Evolutionary conservation across 2,888 invertebrate genomes (phyloP).

Genomic region (Agrotis exclamationis): DNA sequence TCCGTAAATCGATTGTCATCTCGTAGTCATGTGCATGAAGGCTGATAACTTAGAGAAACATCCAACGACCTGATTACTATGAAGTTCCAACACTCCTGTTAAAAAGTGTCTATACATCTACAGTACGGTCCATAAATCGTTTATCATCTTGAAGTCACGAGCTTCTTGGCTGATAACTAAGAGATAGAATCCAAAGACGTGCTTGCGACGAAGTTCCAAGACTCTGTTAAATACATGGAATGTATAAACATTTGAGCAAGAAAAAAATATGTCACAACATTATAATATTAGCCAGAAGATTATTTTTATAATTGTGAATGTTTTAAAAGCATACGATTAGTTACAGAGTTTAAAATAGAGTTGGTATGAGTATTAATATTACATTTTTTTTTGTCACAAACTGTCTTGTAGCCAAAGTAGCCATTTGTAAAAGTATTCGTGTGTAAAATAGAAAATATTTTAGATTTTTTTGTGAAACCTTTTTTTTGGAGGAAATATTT

Average conservation of each 20-base stretch:
- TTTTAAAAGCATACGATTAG: slow-evolving; percentile 41
- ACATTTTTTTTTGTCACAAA: slow-evolving; percentile 39
- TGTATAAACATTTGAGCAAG: slow-evolving; percentile 21
- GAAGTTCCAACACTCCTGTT: too few relatives aligned
- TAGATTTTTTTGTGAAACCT: not conserved
- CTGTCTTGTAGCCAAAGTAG: slow-evolving; percentile 29
- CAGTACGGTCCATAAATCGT: too few relatives aligned
- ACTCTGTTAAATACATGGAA: slow-evolving; percentile 7
- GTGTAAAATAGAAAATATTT: slow-evolving; percentile 20
- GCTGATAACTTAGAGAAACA: too few relatives aligned
- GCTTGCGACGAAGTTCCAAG: not conserved
- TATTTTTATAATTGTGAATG: slow-evolving; percentile 38
- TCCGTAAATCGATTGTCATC: too few relatives aligned
- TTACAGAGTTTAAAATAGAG: slow-evolving; percentile 23
- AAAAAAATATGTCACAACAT: slow-evolving; percentile 45
- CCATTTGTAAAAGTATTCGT: slow-evolving; percentile 38
- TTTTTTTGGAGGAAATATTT: not conserved
- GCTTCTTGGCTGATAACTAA: not conserved
- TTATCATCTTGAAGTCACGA: too few relatives aligned
- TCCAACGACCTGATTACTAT: too few relatives aligned
- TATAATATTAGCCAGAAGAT: slow-evolving; percentile 15
- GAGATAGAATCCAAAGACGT: not conserved
- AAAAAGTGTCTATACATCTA: too few relatives aligned
- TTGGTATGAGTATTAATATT: slow-evolving; percentile 37
- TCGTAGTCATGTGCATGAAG: too few relatives aligned